These are phyloP conservation scores for Bufotes viridis DNA, from an alignment of 2,797 vertebrate species.

Conservation along the genomic window DNA sequence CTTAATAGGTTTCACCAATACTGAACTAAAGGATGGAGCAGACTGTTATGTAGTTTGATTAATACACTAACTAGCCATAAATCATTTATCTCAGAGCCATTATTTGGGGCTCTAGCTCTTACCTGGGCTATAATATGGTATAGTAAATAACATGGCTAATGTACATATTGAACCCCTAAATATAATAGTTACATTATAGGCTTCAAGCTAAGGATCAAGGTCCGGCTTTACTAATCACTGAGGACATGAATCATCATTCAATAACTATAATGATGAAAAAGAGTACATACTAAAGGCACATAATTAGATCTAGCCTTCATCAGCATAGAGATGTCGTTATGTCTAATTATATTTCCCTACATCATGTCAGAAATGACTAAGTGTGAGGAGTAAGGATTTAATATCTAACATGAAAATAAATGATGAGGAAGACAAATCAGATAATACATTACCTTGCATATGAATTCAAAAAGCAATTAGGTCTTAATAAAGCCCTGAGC, in stretches of 20 bases:
- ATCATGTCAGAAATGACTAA: conserved; percentile 26
- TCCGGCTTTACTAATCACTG: background rate
- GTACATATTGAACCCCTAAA: background rate
- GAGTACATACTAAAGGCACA: background rate
- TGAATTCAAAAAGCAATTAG: background rate
- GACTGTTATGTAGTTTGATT: too few species aligned
- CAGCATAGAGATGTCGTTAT: conserved; percentile 35
- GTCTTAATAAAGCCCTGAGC: background rate
- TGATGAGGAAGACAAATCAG: background rate
- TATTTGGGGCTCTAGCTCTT: background rate
- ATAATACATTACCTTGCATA: background rate
- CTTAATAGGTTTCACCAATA: too few species aligned
- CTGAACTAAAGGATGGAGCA: too few species aligned
- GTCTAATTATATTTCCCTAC: conserved; percentile 28
- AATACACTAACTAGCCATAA: background rate
- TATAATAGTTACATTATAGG: background rate
- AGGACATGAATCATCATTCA: background rate
- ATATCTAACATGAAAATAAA: conserved; percentile 4
- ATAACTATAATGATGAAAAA: background rate
- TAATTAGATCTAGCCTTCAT: conserved; percentile 36
- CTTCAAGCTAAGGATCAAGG: background rate
- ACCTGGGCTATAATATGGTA: background rate
- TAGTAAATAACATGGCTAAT: background rate
- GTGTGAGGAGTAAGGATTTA: conserved; percentile 10
- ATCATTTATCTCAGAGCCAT: background rate